These are phyloP conservation scores for Sciaenops ocellatus DNA, from an alignment of 2,797 vertebrate genomes.

Conservation along the genomic window DNA sequence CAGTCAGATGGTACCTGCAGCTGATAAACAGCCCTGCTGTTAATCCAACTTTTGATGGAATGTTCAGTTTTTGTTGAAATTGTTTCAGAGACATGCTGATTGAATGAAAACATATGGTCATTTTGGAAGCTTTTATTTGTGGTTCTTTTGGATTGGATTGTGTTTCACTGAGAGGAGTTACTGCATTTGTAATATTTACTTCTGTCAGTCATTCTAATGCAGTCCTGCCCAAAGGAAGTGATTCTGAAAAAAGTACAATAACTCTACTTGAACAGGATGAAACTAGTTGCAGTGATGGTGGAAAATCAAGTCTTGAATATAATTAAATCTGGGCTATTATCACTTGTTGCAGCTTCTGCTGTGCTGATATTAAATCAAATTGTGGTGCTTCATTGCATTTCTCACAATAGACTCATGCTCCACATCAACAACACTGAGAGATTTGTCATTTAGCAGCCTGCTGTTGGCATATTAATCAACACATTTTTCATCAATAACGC, in stretches of 20 bases:
- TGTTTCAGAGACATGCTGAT: neutral
- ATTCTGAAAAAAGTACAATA: conserved; percentile 1
- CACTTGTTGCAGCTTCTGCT: neutral
- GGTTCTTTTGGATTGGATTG: neutral
- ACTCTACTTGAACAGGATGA: conserved; percentile 1
- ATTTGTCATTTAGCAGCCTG: conserved; percentile 49
- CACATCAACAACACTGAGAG: conserved; percentile 30
- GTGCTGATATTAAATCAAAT: conserved; percentile 22
- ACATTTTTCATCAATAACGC: conserved; percentile 65
- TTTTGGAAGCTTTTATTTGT: neutral
- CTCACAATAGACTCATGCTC: conserved; percentile 19
- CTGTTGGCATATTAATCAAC: conserved; percentile 64
- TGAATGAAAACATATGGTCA: neutral
- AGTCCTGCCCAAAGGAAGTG: neutral
- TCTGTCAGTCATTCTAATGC: neutral
- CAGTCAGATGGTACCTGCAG: neutral
- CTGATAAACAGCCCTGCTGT: conserved; percentile 5
- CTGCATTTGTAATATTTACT: neutral
- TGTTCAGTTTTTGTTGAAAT: neutral
- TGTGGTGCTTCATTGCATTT: conserved; percentile 18
- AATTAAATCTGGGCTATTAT: conserved; percentile 14
- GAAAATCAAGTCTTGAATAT: conserved; percentile 12
- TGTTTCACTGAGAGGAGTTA: neutral
- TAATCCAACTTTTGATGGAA: neutral
- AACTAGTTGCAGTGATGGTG: neutral